Evolutionary conservation across 2,797 vertebrate genomes (phyloP), one percentile per base, ranked within the genome.

Genomic region (Sitta carolinensis): DNA sequence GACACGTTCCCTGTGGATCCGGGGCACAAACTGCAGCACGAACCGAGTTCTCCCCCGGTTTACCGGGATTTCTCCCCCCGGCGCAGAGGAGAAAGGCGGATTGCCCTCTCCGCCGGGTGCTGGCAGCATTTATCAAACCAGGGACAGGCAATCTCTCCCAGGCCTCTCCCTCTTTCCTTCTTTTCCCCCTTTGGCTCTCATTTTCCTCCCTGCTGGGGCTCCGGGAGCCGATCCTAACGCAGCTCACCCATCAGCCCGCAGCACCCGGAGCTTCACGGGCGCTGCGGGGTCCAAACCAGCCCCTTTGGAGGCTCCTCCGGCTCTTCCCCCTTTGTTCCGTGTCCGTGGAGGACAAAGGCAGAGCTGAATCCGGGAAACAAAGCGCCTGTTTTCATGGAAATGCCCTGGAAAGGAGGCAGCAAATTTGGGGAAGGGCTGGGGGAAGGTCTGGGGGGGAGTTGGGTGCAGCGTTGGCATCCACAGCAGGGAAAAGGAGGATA

Each of bases 41-140:
- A 93, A 94, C 87, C 40, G 94, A 95, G 97, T 95, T 75, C 32
- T 11, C 57, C 81, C 77, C 64, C 61, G 18, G 32, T 93, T 96
- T 86, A 63, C 54, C 32, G 0, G 30, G 50, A 73, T 79, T 67
- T 73, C 69, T 55, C 80, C 67, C 69, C 67, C 66, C 14, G 34
- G 84, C 5, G 77, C 94, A 26, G 89, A 84, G 94, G 48, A 83
- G 83, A 82, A 78, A 92, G 92, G 84, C 66, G 73, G 62, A 96
- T 97, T 30, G 86, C 90, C 68, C 47, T 36, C 81, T 88, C 88
- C 22, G 27, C 77, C 4, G 6, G 4, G 55, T 13, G 42, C 78
- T 7, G 42, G 69, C 48, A 29, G 30, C 13, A 29, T 89, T 96
- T 72, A 43, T 95, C 94, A 90, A 86, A 42, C 15, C 42, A 64